Evolutionary conservation across 2,888 invertebrate species (phyloP).

Genomic region (Chloroclystis v-ata): DNA sequence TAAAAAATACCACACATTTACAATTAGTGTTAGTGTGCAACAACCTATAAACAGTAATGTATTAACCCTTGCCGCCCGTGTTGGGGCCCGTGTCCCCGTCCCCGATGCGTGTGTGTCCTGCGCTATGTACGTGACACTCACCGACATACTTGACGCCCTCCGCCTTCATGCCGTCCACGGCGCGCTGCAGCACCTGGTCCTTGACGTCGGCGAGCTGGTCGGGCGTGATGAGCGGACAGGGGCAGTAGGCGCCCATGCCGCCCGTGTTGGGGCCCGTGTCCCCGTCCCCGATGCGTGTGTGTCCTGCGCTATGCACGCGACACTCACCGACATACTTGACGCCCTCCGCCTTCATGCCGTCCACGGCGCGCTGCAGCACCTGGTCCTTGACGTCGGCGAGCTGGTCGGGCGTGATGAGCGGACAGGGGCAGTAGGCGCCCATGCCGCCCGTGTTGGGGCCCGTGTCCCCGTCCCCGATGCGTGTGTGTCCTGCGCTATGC

Average conservation of each 20-base stretch:
- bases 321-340: conserved; percentile 86
- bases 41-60: too few species aligned
- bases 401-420: conserved; percentile 82
- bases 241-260: conserved; percentile 98
- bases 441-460: conserved; percentile 99
- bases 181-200: conserved; percentile 85
- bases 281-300: conserved; percentile 92
- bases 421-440: conserved; percentile 97
- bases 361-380: conserved; percentile 87
- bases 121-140: too few species aligned
- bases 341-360: conserved; percentile 87
- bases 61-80: conserved; percentile 99
- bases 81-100: conserved; percentile 96
- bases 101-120: conserved; percentile 96
- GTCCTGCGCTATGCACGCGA: too few species aligned
- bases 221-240: conserved; percentile 87
- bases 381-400: conserved; percentile 81
- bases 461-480: conserved; percentile 89
- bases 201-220: conserved; percentile 81
- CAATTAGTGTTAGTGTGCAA: too few species aligned
- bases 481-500: conserved; percentile 82
- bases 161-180: conserved; percentile 87
- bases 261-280: conserved; percentile 98
- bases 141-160: conserved; percentile 90
- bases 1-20: too few species aligned